Conservation (phyloP, 2,888 invertebrate species). For the Maniola hyperantus region DNA sequence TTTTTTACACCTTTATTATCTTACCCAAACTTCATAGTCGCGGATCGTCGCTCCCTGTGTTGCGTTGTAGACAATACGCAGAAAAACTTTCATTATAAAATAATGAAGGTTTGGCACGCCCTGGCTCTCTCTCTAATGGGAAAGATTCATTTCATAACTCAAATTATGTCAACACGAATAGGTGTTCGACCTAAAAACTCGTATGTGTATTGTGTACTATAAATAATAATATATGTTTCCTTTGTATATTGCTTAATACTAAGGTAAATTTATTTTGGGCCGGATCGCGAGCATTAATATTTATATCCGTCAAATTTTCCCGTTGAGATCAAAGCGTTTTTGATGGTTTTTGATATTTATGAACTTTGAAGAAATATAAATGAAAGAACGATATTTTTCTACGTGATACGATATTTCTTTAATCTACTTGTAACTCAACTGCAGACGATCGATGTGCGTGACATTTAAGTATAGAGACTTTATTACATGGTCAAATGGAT, state of each 20-base stretch:
- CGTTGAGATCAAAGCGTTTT: conserved; percentile 8
- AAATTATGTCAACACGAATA: not conserved
- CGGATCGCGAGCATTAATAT: not conserved
- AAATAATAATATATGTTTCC: not conserved
- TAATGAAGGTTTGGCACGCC: no score
- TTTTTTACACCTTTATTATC: no score
- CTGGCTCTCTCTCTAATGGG: no score
- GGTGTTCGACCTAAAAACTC: not conserved
- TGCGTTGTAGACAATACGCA: no score
- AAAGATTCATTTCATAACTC: no score
- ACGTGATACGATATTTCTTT: not conserved
- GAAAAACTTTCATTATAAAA: no score
- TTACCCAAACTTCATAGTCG: no score
- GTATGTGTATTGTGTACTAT: not conserved
- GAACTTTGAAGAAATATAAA: not conserved
- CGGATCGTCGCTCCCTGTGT: no score
- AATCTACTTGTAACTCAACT: not conserved
- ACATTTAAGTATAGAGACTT: no score
- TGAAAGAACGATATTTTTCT: conserved; percentile 4
- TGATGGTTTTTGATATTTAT: not conserved
- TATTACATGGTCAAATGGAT: no score
- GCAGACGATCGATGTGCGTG: not conserved
- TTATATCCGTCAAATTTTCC: conserved; percentile 2
- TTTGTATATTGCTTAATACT: conserved; percentile 10
- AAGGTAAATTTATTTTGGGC: not conserved